Evolutionary conservation across 2,797 vertebrate species (phyloP).

Genomic region (Thamnophis elegans): DNA sequence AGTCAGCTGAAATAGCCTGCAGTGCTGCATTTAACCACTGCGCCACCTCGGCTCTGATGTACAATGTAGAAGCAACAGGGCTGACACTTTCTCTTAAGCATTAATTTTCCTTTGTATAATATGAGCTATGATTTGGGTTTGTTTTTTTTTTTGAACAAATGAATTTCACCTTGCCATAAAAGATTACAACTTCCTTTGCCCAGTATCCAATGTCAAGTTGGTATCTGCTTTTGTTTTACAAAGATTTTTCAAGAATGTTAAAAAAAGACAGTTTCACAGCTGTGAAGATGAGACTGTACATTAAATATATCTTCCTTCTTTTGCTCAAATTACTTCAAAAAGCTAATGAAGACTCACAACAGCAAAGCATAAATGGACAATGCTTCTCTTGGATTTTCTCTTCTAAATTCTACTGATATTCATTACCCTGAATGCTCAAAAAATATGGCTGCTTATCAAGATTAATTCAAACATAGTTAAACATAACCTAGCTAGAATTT

Average conservation of each 20-base stretch:
- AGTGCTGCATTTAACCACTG: too few species aligned
- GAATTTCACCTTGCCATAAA: neutral
- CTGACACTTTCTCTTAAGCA: neutral
- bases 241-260: neutral
- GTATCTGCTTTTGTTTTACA: neutral
- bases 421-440: neutral
- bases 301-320: neutral
- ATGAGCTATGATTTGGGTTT: neutral
- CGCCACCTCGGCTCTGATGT: too few species aligned
- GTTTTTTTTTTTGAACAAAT: neutral
- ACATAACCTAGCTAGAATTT: neutral
- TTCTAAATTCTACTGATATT: neutral
- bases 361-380: neutral
- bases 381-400: neutral
- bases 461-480: neutral
- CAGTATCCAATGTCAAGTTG: neutral
- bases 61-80: neutral
- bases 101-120: neutral
- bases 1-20: too few species aligned
- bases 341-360: neutral
- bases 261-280: neutral
- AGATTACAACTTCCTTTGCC: neutral
- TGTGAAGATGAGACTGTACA: neutral
- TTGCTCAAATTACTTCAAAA: neutral
- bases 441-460: neutral